A percentile compares a stretch with the other conserved stretches of the same genome.
Conservation (phyloP, 2,797 vertebrate genomes). For the Oreonectes daqikongensis region DNA sequence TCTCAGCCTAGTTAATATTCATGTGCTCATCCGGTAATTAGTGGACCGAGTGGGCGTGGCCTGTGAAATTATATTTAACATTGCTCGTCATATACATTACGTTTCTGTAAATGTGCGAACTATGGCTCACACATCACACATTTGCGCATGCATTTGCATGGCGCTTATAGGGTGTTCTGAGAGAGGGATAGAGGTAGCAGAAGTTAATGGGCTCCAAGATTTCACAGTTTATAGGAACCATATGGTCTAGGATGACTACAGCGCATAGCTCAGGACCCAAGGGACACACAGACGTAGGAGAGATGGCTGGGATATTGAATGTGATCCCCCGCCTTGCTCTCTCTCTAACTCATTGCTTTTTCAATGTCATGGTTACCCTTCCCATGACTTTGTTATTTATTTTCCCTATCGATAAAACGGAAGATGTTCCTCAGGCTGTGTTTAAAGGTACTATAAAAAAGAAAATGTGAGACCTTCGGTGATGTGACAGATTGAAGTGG, state of each 20-base stretch:
- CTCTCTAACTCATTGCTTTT: background rate
- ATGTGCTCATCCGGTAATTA: constrained; percentile 65
- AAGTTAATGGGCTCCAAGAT: constrained; percentile 54
- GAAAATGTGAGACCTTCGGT: background rate
- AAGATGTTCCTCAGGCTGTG: background rate
- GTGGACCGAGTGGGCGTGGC: constrained; percentile 70
- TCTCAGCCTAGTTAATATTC: constrained; percentile 65
- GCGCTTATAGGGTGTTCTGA: constrained; percentile 27
- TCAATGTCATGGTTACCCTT: background rate
- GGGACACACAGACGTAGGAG: constrained; percentile 51
- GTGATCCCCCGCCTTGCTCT: constrained; percentile 26
- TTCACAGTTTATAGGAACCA: constrained; percentile 63
- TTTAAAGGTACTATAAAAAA: background rate
- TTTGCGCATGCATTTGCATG: constrained; percentile 50
- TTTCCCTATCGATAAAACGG: constrained; percentile 16
- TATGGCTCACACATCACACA: background rate
- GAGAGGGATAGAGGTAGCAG: constrained; percentile 42
- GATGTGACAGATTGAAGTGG: constrained; percentile 2
- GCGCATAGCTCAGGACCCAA: constrained; percentile 54
- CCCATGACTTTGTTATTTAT: constrained; percentile 34
- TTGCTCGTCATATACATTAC: background rate
- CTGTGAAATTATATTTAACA: constrained; percentile 40
- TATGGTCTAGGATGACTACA: constrained; percentile 60
- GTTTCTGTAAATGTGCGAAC: background rate
- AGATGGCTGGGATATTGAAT: constrained; percentile 59